phyloP scores from a whole-genome alignment of 2,888 invertebrate species.

The Onthophagus sagittarius region DNA sequence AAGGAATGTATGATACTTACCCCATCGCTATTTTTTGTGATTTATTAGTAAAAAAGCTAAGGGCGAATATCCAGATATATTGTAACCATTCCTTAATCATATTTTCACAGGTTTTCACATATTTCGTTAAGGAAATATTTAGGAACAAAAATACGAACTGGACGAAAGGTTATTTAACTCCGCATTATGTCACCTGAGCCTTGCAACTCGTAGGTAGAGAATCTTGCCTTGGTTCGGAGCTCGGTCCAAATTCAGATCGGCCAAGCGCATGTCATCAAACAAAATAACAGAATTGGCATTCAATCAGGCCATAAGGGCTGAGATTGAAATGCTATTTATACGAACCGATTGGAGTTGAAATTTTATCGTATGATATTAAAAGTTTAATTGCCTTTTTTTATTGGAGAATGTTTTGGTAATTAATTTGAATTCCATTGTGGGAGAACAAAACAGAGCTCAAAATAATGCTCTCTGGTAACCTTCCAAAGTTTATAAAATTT shows the following conservation, averaged over 20 bases:
- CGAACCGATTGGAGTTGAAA: neutral
- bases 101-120: constrained; percentile 1
- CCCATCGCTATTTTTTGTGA: constrained; percentile 31
- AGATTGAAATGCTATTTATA: neutral
- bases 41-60: constrained; percentile 32
- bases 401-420: neutral
- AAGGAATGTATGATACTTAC: constrained; percentile 31
- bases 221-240: neutral
- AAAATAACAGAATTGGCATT: constrained; percentile 6
- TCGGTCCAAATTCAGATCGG: neutral
- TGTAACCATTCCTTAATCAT: constrained; percentile 38
- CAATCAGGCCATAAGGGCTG: neutral
- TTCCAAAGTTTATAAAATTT: neutral
- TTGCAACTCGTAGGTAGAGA: neutral
- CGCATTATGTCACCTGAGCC: constrained; percentile 13
- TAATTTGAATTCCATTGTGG: neutral
- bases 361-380: neutral
- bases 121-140: neutral
- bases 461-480: neutral
- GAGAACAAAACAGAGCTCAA: neutral
- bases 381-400: neutral
- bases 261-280: constrained; percentile 9
- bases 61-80: constrained; percentile 36
- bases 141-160: neutral
- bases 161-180: constrained; percentile 1